Base-by-base conservation (phyloP, 2,888 invertebrate species). In the Carabus problematicus region DNA sequence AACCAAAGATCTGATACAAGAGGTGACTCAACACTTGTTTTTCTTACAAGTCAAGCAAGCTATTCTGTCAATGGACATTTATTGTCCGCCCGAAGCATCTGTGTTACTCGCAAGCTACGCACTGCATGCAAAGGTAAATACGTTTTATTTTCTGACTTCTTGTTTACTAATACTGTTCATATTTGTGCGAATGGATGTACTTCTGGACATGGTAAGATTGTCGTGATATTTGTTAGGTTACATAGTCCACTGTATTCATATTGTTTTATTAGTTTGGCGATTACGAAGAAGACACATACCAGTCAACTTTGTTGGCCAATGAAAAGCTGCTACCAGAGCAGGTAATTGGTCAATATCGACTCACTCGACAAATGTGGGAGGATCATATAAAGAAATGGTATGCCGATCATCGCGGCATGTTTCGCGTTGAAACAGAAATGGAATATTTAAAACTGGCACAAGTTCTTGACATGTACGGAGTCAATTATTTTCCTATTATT, bases 321-420 rank as follows among this genome's bases (percentile, higher is more conserved):
- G 97, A 97, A 78, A 94, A 95, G 78, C 84, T 98, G 16, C 83
- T 98, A 71, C 98, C 98, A 0, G 96, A 97, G 80, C 85, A 97
- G 56, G 98, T 98, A 7, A 97, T 98, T 61, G 97, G 97, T 83
- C 98, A 99, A 80, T 99, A 98, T 82, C 97, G 98, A 84, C 98
- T 99, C 98, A 98, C 98, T 7, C 90, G 96, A 0, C 95, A 97
- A 80, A 98, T 98, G 98, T 99, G 99, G 99, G 97, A 97, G 79
- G 98, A 98, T 77, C 86, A 97, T 72, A 98, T 99, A 73, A 94
- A 96, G 81, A 93, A 95, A 75, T 98, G 97, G 97, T 97, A 98
- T 79, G 95, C 94, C 42, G 97, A 98, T 81, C 98, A 98, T 81
- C 90, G 93, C 74, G 97, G 98, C 0, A 96, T 97, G 95, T 93